These are phyloP conservation scores for Chymomyza fuscimana DNA, from an alignment of 2,888 invertebrate species.

Conservation along the genomic window DNA sequence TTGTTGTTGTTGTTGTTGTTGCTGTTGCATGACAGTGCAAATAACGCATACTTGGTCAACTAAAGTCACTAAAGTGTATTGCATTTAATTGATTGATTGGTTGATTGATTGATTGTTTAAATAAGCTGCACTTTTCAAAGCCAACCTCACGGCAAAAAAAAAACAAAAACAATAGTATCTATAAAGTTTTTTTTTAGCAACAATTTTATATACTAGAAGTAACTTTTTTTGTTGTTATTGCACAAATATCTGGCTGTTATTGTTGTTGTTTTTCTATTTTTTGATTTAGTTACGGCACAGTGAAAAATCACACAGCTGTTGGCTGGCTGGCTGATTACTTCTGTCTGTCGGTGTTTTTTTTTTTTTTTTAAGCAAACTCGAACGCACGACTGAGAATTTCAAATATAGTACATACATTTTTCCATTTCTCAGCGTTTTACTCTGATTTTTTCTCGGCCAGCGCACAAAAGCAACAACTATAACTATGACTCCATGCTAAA, in stretches of 20 bases:
- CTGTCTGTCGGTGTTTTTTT: constrained; percentile 16
- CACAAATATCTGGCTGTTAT: background rate
- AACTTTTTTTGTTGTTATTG: background rate
- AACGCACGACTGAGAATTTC: constrained; percentile 31
- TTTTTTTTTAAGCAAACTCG: constrained; percentile 18
- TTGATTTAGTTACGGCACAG: background rate
- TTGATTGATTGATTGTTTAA: constrained; percentile 58
- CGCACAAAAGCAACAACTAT: constrained; percentile 36
- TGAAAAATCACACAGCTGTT: constrained; percentile 5
- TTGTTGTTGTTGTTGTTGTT: constrained; percentile 20
- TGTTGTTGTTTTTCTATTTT: constrained; percentile 15
- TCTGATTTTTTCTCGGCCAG: constrained; percentile 19
- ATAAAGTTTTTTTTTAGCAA: background rate
- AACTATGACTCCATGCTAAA: background rate
- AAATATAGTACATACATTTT: constrained; percentile 11
- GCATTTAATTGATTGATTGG: constrained; percentile 40
- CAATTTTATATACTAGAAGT: background rate
- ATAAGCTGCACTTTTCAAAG: background rate
- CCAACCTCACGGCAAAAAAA: background rate
- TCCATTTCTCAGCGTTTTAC: background rate
- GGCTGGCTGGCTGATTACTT: constrained; percentile 1
- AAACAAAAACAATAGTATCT: background rate
- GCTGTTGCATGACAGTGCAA: constrained; percentile 17
- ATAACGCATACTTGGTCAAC: constrained; percentile 15
- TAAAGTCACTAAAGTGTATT: constrained; percentile 34